Conservation (phyloP, 2,888 invertebrate genomes). For the Oscheius sp. region DNA sequence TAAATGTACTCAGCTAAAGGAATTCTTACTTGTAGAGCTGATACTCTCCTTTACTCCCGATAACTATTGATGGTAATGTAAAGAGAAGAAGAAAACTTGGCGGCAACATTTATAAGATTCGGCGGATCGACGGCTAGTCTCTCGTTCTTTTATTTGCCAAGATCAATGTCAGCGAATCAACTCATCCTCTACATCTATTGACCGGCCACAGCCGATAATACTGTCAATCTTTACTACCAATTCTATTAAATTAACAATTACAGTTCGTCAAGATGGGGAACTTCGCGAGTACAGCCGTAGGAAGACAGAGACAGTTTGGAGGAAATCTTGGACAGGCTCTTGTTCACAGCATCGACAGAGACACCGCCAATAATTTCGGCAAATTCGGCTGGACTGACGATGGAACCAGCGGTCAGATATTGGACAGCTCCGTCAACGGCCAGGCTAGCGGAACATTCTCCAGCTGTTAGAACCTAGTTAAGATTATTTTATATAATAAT, state of each 20-base stretch:
- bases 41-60: conserved; percentile 51
- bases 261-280: conserved; percentile 69
- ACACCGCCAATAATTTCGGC: conserved; percentile 57
- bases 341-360: conserved; percentile 62
- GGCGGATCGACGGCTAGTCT: conserved; percentile 19
- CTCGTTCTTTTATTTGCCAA: conserved; percentile 26
- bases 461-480: conserved; percentile 42
- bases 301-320: conserved; percentile 65
- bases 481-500: not conserved
- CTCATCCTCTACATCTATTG: not conserved
- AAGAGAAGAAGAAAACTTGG: conserved; percentile 1
- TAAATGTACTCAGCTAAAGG: not conserved
- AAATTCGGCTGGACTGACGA: conserved; percentile 60
- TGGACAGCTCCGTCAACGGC: conserved; percentile 62
- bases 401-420: conserved; percentile 57
- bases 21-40: conserved; percentile 47
- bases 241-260: conserved; percentile 41
- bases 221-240: conserved; percentile 21
- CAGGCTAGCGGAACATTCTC: conserved; percentile 44
- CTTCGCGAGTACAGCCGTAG: conserved; percentile 58
- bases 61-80: not conserved
- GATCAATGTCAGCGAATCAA: conserved; percentile 25
- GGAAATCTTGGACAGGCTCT: conserved; percentile 60
- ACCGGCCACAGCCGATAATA: not conserved
- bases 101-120: not conserved